phyloP scores from a whole-genome alignment of 2,113 vertebrate genomes.

The Cyanocitta stelleri region DNA sequence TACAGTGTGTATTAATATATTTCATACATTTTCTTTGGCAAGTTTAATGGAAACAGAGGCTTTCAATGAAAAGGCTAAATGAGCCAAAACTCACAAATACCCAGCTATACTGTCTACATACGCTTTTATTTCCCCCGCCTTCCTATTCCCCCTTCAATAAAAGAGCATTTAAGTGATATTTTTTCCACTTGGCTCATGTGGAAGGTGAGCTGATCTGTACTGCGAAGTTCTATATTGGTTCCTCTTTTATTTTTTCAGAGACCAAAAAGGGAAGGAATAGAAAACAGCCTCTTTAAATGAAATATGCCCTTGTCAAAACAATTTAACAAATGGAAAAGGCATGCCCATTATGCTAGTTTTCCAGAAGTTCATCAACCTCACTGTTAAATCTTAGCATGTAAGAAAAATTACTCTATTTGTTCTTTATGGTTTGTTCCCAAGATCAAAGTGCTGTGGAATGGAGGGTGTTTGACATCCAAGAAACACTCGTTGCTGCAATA shows the following conservation, averaged over 20 bases:
- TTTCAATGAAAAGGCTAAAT: slow-evolving; percentile 30
- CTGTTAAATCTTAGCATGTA: slow-evolving; percentile 45
- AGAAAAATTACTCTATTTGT: slow-evolving; percentile 57
- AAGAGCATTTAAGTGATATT: neutral
- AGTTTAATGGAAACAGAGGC: slow-evolving; percentile 60
- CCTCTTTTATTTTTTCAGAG: slow-evolving; percentile 17
- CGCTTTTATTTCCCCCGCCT: neutral
- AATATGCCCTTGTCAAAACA: slow-evolving; percentile 61
- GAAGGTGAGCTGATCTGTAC: slow-evolving; percentile 37
- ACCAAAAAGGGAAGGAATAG: slow-evolving; percentile 41
- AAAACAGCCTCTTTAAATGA: slow-evolving; percentile 60
- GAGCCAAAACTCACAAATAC: slow-evolving; percentile 59
- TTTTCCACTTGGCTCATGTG: neutral
- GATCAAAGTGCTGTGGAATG: slow-evolving; percentile 50
- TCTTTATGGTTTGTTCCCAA: slow-evolving; percentile 46
- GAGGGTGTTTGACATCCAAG: slow-evolving; percentile 53
- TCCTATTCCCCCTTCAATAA: neutral
- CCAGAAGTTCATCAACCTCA: slow-evolving; percentile 63
- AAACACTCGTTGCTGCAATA: slow-evolving; percentile 18
- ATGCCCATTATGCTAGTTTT: slow-evolving; percentile 53
- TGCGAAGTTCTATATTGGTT: slow-evolving; percentile 18
- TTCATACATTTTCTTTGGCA: slow-evolving; percentile 60
- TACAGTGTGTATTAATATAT: neutral
- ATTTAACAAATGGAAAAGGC: slow-evolving; percentile 60
- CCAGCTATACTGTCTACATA: neutral